These are phyloP conservation scores for Deroplatys truncata DNA, from an alignment of 2,888 invertebrate species.

Conservation along the genomic window DNA sequence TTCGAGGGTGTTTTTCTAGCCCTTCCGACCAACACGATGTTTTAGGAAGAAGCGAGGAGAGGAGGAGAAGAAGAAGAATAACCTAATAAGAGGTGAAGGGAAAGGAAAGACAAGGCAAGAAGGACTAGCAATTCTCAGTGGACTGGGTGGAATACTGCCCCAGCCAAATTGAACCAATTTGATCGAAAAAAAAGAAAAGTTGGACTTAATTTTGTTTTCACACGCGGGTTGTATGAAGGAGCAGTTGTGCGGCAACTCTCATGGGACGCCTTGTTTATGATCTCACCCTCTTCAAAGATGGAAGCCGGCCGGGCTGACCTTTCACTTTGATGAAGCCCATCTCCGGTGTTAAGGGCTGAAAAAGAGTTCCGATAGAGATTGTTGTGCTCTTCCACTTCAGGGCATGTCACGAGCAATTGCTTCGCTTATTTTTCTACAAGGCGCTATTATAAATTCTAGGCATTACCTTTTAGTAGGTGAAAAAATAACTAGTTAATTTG, in stretches of 20 bases:
- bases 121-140: constrained; percentile 44
- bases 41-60: not conserved
- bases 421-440: too few species aligned
- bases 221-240: constrained; percentile 38
- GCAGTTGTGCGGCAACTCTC: not conserved
- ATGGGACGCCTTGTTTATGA: constrained; percentile 22
- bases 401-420: too few species aligned
- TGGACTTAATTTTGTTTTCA: constrained; percentile 55
- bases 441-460: too few species aligned
- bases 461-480: too few species aligned
- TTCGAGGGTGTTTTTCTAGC: not conserved
- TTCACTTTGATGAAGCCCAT: not conserved
- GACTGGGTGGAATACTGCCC: constrained; percentile 30
- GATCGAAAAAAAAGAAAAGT: constrained; percentile 45
- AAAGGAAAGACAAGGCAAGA: constrained; percentile 37
- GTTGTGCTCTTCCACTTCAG: too few species aligned
- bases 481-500: too few species aligned
- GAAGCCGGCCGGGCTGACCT: not conserved
- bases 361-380: too few species aligned
- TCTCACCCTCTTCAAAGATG: not conserved
- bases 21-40: not conserved
- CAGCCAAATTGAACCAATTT: constrained; percentile 61
- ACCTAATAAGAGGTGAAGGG: constrained; percentile 45
- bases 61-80: constrained; percentile 2
- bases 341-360: not conserved